Evolutionary conservation across 2,113 vertebrate species (phyloP).

Genomic region (Donacobius atricapilla): DNA sequence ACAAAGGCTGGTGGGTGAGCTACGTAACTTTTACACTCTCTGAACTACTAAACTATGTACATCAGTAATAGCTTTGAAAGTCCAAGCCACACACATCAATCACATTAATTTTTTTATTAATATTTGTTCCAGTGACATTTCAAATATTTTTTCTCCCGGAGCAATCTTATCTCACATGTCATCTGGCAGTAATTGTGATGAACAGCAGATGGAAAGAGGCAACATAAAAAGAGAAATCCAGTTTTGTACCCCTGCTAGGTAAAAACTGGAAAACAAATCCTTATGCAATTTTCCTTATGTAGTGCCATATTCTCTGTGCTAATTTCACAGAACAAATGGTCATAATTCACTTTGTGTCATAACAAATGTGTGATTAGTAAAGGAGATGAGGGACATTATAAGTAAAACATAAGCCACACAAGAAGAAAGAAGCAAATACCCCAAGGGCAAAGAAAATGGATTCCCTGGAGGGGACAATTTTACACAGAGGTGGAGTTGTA

Average conservation of each 20-base stretch:
- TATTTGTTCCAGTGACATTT: neutral
- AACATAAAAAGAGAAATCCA: neutral
- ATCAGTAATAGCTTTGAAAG: neutral
- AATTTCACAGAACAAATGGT: neutral
- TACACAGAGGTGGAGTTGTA: neutral
- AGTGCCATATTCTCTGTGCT: neutral
- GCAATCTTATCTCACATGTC: neutral
- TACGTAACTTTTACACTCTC: neutral
- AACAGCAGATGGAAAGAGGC: neutral
- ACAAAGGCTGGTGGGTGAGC: neutral
- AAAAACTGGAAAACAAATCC: neutral
- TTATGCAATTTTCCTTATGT: neutral
- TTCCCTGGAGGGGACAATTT: neutral
- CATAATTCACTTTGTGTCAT: neutral
- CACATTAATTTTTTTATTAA: neutral
- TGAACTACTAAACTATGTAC: neutral
- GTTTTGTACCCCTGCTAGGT: neutral
- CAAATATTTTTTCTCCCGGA: neutral
- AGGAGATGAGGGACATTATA: neutral
- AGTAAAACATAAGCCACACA: neutral
- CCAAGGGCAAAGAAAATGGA: neutral
- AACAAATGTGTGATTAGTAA: neutral
- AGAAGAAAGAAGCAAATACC: neutral
- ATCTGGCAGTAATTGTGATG: neutral
- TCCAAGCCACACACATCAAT: neutral